phyloP scores from a whole-genome alignment of 2,113 vertebrate genomes.

The Corythornis cristatus region DNA sequence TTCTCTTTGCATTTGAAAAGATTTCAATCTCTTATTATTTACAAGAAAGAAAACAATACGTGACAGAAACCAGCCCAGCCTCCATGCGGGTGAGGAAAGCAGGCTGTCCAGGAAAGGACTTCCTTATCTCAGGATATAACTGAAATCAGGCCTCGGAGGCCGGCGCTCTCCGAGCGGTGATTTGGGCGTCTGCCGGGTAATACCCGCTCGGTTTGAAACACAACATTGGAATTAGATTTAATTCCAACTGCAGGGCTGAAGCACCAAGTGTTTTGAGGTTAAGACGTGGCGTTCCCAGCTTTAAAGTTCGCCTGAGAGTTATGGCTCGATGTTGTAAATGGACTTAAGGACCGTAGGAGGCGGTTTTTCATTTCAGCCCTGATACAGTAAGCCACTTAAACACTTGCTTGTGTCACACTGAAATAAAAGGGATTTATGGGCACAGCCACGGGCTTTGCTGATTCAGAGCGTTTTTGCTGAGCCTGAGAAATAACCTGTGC shows the following conservation, averaged over 20 bases:
- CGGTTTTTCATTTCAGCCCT: conserved; percentile 54
- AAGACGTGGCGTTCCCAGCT: background rate
- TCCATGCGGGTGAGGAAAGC: conserved; percentile 6
- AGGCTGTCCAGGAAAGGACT: conserved; percentile 28
- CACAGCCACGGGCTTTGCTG: conserved; percentile 41
- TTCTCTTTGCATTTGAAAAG: conserved; percentile 32
- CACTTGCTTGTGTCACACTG: conserved; percentile 65
- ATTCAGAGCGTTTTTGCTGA: conserved; percentile 60
- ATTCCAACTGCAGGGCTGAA: background rate
- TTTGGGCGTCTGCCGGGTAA: background rate
- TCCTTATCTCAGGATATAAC: conserved; percentile 65
- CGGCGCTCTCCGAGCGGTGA: background rate
- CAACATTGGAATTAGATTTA: background rate
- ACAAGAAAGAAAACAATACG: conserved; percentile 59
- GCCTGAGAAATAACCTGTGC: conserved; percentile 56
- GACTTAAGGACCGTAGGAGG: conserved; percentile 49
- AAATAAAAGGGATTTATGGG: conserved; percentile 70
- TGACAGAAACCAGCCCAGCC: conserved; percentile 37
- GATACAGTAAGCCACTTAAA: conserved; percentile 64
- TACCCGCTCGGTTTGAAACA: background rate
- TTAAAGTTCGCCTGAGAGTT: conserved; percentile 49
- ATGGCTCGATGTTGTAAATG: conserved; percentile 46
- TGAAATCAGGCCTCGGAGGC: background rate
- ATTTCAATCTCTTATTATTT: conserved; percentile 47
- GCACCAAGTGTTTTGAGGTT: conserved; percentile 33